Evolutionary conservation across 2,113 vertebrate genomes (phyloP), one percentile per base, ranked within the genome.

Genomic region (Oostethus manadensis): DNA sequence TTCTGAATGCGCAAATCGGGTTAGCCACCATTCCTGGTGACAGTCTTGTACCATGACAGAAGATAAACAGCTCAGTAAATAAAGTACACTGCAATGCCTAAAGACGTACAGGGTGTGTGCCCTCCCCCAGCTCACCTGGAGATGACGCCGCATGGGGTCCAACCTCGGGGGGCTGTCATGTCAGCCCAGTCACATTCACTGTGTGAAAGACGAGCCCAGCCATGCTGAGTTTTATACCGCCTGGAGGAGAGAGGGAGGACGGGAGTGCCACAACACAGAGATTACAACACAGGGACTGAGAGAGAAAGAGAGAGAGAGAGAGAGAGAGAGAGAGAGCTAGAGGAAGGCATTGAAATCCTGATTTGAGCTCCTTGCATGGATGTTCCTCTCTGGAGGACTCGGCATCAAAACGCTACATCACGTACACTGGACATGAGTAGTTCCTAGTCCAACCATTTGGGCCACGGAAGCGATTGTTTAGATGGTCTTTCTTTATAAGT

Each of bases 251-350:
- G 46, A 29, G 26, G 4, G 53, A 49, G 70, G 65, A 42, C 67
- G 5, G 67, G 75, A 66, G 55, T 68, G 71, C 82, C 78, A 79
- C 85, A 87, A 89, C 80, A 87, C 81, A 79, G 79, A 59, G 77
- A 88, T 86, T 88, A 85, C 62, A 58, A 69, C 63, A 48, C 71
- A 61, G 65, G 60, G 60, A 62, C 54, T 38, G 61, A 40, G 63
- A 55, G 45, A 10, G 49, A 56, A 64, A 67, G 71, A 68, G 51
- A 53, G 23, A 65, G 66, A 68, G 56, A 51, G 51, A 53, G 44
- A 45, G 60, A 51, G 55, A 59, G 60, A 53, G 22, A 67, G 47
- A 59, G 62, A 62, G 64, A 42, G 57, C 53, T 56, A 16, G 58
- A 26, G 56, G 21, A 51, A 45, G 66, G 17, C 11, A 68, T 61